Percentiles rank a stretch among this genome's conserved stretches.
These are phyloP conservation scores for Magallana gigas DNA, from an alignment of 1,140 invertebrate species.

Conservation along the genomic window DNA sequence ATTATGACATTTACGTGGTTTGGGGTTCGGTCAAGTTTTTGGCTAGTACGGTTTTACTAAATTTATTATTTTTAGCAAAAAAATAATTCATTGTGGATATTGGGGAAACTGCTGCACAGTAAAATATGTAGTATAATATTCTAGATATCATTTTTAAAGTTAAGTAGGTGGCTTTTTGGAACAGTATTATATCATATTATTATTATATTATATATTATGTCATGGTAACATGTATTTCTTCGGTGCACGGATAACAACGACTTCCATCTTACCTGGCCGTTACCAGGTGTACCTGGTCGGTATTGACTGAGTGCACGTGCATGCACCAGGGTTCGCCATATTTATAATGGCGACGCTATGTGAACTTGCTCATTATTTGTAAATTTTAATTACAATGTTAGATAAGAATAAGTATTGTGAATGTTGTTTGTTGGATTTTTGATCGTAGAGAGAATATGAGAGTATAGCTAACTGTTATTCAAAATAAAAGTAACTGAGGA, in stretches of 20 bases:
- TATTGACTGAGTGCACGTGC: too few relatives aligned
- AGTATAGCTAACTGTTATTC: conserved; percentile 7
- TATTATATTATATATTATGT: neutral
- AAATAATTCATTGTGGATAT: neutral
- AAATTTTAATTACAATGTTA: neutral
- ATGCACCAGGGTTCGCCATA: too few relatives aligned
- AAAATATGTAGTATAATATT: neutral
- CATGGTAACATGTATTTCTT: neutral
- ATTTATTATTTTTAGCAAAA: neutral
- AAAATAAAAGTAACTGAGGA: neutral
- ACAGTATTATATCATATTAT: neutral
- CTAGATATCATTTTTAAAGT: neutral
- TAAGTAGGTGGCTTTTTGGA: neutral
- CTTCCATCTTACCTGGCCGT: neutral
- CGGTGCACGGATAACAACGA: neutral
- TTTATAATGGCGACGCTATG: too few relatives aligned
- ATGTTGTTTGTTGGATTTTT: conserved; percentile 25
- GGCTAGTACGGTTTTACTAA: neutral
- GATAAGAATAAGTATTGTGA: neutral
- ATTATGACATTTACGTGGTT: neutral
- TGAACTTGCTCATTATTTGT: too few relatives aligned
- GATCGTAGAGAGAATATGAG: conserved; percentile 20
- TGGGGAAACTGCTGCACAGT: neutral
- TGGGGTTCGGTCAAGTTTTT: neutral
- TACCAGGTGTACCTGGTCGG: too few relatives aligned